A percentile compares a stretch with the other conserved stretches of the same genome.
These are phyloP conservation scores for Colaptes auratus DNA, from an alignment of 2,113 vertebrate species.

Conservation along the genomic window DNA sequence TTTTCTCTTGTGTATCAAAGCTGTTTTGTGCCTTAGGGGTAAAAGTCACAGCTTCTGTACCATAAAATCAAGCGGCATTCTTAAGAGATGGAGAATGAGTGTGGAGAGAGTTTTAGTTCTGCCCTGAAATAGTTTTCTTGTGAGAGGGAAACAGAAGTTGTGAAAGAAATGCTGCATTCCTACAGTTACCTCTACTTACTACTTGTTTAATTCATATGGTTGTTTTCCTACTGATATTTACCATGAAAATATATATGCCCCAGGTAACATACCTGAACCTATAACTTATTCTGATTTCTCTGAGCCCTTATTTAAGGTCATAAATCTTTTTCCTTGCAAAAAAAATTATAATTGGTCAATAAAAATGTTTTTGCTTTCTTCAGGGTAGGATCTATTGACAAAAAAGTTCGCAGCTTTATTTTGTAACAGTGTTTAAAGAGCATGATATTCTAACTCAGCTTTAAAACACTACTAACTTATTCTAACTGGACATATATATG, in stretches of 20 bases:
- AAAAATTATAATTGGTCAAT: not conserved
- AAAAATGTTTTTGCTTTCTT: not conserved
- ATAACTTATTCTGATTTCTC: not conserved
- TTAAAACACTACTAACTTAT: not conserved
- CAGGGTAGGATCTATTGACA: not conserved
- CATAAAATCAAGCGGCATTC: slow-evolving; percentile 25
- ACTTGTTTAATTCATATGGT: not conserved
- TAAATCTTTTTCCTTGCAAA: not conserved
- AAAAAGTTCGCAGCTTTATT: not conserved
- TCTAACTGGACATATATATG: not conserved
- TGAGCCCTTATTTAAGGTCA: not conserved
- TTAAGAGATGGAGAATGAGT: not conserved
- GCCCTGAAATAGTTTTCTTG: not conserved
- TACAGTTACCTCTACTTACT: not conserved
- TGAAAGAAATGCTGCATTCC: not conserved
- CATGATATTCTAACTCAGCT: not conserved
- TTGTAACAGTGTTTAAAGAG: not conserved
- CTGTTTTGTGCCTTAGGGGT: slow-evolving; percentile 23
- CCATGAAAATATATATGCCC: not conserved
- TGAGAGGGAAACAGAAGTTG: not conserved
- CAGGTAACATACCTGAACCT: not conserved
- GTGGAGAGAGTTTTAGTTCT: not conserved
- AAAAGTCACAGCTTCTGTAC: slow-evolving; percentile 34
- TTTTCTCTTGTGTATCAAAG: slow-evolving; percentile 44
- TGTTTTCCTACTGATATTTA: not conserved